Conservation (phyloP, 2,888 invertebrate species). For the Oeneis ivallda region DNA sequence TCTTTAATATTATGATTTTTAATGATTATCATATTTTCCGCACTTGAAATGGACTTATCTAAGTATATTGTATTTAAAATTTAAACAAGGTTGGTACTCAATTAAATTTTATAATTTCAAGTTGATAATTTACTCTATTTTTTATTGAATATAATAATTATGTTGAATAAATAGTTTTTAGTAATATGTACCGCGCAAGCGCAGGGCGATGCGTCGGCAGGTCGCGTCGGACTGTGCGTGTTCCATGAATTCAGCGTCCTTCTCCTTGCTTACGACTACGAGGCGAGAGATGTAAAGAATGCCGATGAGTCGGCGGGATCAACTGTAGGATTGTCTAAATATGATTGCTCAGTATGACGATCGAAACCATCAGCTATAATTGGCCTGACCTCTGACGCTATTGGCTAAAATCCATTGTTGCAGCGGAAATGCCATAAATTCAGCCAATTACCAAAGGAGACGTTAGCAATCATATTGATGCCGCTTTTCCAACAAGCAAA, state of each 20-base stretch:
- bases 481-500: too few species aligned
- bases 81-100: too few species aligned
- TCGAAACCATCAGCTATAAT: too few species aligned
- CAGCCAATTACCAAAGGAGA: too few species aligned
- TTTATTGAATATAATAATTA: background rate
- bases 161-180: background rate
- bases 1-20: too few species aligned
- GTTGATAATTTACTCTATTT: background rate
- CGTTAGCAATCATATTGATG: too few species aligned
- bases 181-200: conserved; percentile 18
- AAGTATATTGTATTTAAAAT: too few species aligned
- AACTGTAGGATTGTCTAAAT: background rate
- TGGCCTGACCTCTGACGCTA: too few species aligned
- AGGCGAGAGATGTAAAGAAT: background rate
- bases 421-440: too few species aligned
- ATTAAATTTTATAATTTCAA: background rate
- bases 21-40: too few species aligned
- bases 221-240: conserved; percentile 29
- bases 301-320: background rate
- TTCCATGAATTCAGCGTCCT: background rate
- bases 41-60: too few species aligned
- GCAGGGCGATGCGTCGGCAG: conserved; percentile 26
- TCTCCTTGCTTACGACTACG: background rate
- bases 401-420: too few species aligned
- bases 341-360: background rate